phyloP scores from a whole-genome alignment of 2,888 invertebrate species.

The Cyclophora albipunctata region DNA sequence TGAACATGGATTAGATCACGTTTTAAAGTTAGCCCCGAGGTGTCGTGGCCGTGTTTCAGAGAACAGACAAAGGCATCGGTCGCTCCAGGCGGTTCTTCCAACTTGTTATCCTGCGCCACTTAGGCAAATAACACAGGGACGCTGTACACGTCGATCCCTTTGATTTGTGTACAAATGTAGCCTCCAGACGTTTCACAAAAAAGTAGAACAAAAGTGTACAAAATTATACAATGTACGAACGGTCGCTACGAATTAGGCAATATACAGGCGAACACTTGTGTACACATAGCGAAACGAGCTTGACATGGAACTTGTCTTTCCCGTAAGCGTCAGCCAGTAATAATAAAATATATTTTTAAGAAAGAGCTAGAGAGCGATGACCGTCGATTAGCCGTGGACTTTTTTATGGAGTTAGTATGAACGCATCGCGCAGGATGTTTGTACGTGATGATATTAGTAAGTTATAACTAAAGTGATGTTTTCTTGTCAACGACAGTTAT shows the following conservation, averaged over 20 bases:
- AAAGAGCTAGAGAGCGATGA: conserved; percentile 59
- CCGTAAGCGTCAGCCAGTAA: conserved; percentile 38
- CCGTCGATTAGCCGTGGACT: conserved; percentile 56
- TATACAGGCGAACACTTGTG: conserved; percentile 49
- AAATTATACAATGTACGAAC: not conserved
- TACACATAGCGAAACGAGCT: conserved; percentile 39
- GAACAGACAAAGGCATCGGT: conserved; percentile 36
- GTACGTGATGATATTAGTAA: conserved; percentile 43
- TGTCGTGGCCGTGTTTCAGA: conserved; percentile 33
- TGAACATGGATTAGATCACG: conserved; percentile 33
- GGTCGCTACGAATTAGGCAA: conserved; percentile 47
- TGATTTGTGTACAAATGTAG: conserved; percentile 25
- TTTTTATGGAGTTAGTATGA: conserved; percentile 38
- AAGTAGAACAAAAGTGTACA: conserved; percentile 10
- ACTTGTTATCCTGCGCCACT: conserved; percentile 47
- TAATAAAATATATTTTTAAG: conserved; percentile 37
- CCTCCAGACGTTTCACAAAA: conserved; percentile 5
- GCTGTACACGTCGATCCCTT: conserved; percentile 34
- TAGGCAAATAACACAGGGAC: conserved; percentile 47
- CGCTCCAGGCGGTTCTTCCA: conserved; percentile 23
- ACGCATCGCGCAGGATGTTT: conserved; percentile 49
- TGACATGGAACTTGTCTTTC: conserved; percentile 45
- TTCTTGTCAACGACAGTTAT: not conserved
- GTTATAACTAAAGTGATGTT: not conserved
- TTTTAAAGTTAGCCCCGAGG: conserved; percentile 42